Evolutionary conservation across 2,113 vertebrate genomes (phyloP), one percentile per base, ranked within the genome.

Genomic region (Corythoichthys intestinalis): DNA sequence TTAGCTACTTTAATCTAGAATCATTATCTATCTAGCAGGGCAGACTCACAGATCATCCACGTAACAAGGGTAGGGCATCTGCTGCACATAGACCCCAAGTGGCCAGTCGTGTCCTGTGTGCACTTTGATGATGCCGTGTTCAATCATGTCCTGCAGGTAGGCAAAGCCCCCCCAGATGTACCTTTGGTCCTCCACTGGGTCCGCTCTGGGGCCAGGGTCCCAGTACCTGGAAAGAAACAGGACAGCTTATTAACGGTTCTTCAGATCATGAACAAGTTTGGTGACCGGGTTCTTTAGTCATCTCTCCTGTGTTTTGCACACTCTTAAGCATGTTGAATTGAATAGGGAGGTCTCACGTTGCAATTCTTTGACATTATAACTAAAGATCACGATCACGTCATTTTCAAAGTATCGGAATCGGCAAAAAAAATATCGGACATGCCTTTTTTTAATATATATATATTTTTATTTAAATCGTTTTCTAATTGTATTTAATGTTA

Each of bases 11-110:
- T 34, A 35, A 11, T 57, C 34, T 35, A 57, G 9, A 56, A 28
- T 28, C 20, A 28, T 28, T 56, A 28, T 28, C 20, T 12, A 56
- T 17, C 35, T 15, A 59, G 34, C 34, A 15, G 12, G 37, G 37
- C 59, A 44, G 58, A 95, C 95, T 95, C 83, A 98, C 95, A 94
- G 92, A 86, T 99, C 97, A 74, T 99, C 96, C 58, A 98, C 96
- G 11, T 97, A 98, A 83, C 97, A 99, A 0, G 97, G 97, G 80
- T 99, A 99, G 1, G 96, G 97, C 94, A 98, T 98, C 91, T 98
- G 97, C 86, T 99, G 96, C 17, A 98, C 80, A 57, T 99, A 99
- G 87, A 98, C 87, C 44, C 97, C 96, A 2, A 94, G 52, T 0
- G 93, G 91, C 81, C 92, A 90, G 77, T 94, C 92, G n/a, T 80